phyloP scores from a whole-genome alignment of 2,888 invertebrate species.

The Pristionchus mayeri region DNA sequence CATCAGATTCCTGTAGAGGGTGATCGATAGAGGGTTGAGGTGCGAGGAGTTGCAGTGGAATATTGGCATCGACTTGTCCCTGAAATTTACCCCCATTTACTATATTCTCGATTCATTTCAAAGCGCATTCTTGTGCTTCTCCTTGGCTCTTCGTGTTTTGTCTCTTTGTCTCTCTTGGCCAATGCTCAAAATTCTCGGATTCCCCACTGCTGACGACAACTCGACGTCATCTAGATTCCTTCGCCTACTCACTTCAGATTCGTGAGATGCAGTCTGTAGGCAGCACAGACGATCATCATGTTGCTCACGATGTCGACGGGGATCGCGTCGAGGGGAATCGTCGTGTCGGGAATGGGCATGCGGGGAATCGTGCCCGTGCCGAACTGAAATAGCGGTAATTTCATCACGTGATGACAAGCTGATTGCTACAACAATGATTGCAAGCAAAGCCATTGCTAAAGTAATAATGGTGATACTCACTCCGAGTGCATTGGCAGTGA shows the following conservation, averaged over 20 bases:
- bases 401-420: too few species aligned
- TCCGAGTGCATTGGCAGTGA: constrained; percentile 80
- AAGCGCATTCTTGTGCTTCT: too few species aligned
- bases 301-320: constrained; percentile 94
- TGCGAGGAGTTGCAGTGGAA: constrained; percentile 94
- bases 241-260: background rate
- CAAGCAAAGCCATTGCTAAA: too few species aligned
- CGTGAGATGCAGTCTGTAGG: constrained; percentile 80
- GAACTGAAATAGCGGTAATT: background rate
- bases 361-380: constrained; percentile 33
- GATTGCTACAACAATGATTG: too few species aligned
- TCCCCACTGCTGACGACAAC: too few species aligned
- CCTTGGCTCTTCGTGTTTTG: too few species aligned
- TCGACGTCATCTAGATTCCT: too few species aligned
- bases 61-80: constrained; percentile 80
- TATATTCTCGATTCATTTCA: too few species aligned
- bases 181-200: too few species aligned
- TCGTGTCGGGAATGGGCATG: constrained; percentile 80
- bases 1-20: background rate
- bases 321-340: constrained; percentile 88
- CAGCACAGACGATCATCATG: constrained; percentile 88
- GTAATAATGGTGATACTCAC: background rate
- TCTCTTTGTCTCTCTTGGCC: too few species aligned
- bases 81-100: constrained; percentile 49
- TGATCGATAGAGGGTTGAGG: constrained; percentile 84